These are phyloP conservation scores for Pseudeuparius sepicola DNA, from an alignment of 2,888 invertebrate genomes.

Conservation along the genomic window DNA sequence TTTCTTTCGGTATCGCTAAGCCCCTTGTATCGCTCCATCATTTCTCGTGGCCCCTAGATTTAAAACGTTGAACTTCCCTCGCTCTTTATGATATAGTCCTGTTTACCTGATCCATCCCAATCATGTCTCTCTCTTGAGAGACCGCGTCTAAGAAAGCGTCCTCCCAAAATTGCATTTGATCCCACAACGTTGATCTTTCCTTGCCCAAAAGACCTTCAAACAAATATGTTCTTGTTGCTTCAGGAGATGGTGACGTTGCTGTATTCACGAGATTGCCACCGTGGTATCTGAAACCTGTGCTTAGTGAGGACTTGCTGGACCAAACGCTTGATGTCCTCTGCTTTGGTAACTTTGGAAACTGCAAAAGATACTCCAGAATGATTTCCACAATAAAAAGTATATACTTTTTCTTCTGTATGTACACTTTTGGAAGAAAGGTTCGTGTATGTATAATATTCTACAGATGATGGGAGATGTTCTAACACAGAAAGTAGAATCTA, in stretches of 20 bases:
- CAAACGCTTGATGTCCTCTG: constrained; percentile 81
- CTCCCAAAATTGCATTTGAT: constrained; percentile 99
- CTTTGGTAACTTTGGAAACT: constrained; percentile 64
- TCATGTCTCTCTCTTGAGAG: constrained; percentile 94
- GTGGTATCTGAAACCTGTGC: constrained; percentile 78
- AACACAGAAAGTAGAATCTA: too few relatives aligned
- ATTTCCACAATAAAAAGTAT: too few relatives aligned
- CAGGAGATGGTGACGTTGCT: constrained; percentile 81
- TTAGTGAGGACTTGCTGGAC: constrained; percentile 84
- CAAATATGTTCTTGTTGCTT: constrained; percentile 79
- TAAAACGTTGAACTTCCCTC: too few relatives aligned
- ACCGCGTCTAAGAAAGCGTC: constrained; percentile 98
- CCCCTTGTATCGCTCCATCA: constrained; percentile 96
- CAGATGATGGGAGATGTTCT: too few relatives aligned
- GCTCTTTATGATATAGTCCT: too few relatives aligned
- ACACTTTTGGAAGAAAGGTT: too few relatives aligned
- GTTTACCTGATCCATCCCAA: constrained; percentile 99
- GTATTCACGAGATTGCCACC: constrained; percentile 78
- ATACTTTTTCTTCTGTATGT: too few relatives aligned
- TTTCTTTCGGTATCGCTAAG: constrained; percentile 88
- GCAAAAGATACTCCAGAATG: too few relatives aligned
- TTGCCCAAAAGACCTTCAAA: constrained; percentile 81
- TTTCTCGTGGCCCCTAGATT: constrained; percentile 85
- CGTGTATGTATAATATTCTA: too few relatives aligned
- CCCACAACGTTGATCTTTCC: constrained; percentile 85